Percentiles rank a stretch among this genome's conserved stretches.
These are phyloP conservation scores for Mimachlamys varia DNA, from an alignment of 2,888 invertebrate genomes.

Conservation along the genomic window DNA sequence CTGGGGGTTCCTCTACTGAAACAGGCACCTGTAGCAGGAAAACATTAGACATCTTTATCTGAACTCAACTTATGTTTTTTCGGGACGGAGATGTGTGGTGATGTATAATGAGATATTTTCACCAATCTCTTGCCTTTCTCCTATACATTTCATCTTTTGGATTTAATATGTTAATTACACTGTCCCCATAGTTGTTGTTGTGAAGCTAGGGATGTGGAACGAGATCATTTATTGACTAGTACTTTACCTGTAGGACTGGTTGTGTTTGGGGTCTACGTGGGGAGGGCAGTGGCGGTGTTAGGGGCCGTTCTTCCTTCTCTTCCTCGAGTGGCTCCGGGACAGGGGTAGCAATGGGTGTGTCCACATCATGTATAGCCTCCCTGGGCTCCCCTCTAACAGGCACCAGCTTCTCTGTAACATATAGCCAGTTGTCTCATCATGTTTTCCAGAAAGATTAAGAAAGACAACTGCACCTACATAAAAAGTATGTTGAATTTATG, in stretches of 20 bases:
- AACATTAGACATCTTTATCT: neutral
- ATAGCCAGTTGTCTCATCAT: neutral
- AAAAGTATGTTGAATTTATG: too few relatives aligned
- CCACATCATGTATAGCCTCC: conserved; percentile 61
- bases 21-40: conserved; percentile 36
- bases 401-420: conserved; percentile 54
- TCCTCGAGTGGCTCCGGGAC: conserved; percentile 56
- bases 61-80: neutral
- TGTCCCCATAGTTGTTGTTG: neutral
- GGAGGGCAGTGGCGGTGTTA: conserved; percentile 60
- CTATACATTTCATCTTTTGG: too few relatives aligned
- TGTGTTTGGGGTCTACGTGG: conserved; percentile 56
- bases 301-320: conserved; percentile 52
- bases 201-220: neutral
- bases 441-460: too few relatives aligned
- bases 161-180: neutral
- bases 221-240: neutral
- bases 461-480: too few relatives aligned
- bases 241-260: conserved; percentile 37
- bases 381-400: conserved; percentile 52
- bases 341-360: conserved; percentile 67
- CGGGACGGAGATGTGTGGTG: neutral
- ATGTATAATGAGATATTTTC: too few relatives aligned
- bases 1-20: conserved; percentile 47
- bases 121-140: too few relatives aligned